phyloP scores from a whole-genome alignment of 2,797 vertebrate genomes.

The Geotrypetes seraphini region DNA sequence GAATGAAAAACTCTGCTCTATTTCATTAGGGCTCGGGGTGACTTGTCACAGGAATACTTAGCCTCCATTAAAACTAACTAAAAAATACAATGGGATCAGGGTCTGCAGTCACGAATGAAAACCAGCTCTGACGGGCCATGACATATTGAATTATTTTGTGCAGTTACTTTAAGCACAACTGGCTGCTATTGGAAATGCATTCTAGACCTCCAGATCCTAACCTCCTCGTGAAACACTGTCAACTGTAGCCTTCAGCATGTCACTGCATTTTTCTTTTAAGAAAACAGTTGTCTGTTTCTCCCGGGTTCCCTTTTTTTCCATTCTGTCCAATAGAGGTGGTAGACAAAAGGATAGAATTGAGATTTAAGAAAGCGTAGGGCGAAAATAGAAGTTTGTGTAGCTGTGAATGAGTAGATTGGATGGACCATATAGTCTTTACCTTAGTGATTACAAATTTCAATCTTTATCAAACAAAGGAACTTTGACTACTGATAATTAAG shows the following conservation, averaged over 20 bases:
- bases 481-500: no score
- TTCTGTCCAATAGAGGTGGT: not conserved
- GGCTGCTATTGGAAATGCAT: not conserved
- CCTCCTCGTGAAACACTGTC: not conserved
- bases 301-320: no score
- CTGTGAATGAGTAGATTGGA: no score
- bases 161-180: not conserved
- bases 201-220: not conserved
- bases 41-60: not conserved
- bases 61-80: slow-evolving; percentile 2
- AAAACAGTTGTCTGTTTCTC: not conserved
- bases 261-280: not conserved
- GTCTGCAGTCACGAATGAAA: not conserved
- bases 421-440: no score
- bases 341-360: no score
- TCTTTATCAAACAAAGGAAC: no score
- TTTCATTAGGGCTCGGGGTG: not conserved
- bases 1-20: not conserved
- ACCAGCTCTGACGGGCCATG: not conserved
- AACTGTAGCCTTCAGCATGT: not conserved
- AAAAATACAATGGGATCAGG: not conserved
- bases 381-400: no score
- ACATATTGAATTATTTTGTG: not conserved
- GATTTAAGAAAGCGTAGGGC: no score
- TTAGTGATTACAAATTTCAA: no score